Conservation (phyloP, 2,797 vertebrate genomes). For the Ctenopoma multispine region DNA sequence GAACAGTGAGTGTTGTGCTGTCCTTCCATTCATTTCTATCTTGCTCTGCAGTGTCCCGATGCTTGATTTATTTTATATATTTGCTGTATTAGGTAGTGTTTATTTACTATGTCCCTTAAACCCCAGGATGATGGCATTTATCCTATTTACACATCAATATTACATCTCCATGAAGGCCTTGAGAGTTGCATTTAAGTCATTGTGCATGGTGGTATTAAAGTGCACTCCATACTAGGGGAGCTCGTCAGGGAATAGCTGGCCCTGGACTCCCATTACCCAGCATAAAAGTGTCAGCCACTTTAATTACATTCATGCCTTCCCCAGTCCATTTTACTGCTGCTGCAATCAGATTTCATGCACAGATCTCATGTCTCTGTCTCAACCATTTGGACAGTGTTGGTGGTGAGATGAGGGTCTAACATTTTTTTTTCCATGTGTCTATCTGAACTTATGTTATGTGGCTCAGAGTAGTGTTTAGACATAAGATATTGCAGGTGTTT, state of each 20-base stretch:
- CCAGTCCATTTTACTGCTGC: constrained; percentile 82
- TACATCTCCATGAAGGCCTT: constrained; percentile 92
- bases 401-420: constrained; percentile 39
- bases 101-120: constrained; percentile 89
- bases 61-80: constrained; percentile 62
- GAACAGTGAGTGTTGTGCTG: background rate
- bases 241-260: constrained; percentile 89
- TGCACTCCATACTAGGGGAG: constrained; percentile 87
- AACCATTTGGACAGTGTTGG: constrained; percentile 59
- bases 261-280: constrained; percentile 88
- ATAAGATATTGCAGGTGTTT: constrained; percentile 62
- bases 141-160: constrained; percentile 98
- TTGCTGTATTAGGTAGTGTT: constrained; percentile 76
- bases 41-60: constrained; percentile 46
- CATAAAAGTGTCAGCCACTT: constrained; percentile 87
- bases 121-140: constrained; percentile 96
- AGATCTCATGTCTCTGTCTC: constrained; percentile 74
- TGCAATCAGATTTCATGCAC: constrained; percentile 79
- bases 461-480: constrained; percentile 49
- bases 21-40: constrained; percentile 18
- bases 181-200: constrained; percentile 96
- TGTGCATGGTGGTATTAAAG: constrained; percentile 95
- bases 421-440: constrained; percentile 9
- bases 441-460: constrained; percentile 56
- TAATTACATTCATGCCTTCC: constrained; percentile 87